Conservation (phyloP, 2,797 vertebrate genomes). For the Ptychadena robeensis region DNA sequence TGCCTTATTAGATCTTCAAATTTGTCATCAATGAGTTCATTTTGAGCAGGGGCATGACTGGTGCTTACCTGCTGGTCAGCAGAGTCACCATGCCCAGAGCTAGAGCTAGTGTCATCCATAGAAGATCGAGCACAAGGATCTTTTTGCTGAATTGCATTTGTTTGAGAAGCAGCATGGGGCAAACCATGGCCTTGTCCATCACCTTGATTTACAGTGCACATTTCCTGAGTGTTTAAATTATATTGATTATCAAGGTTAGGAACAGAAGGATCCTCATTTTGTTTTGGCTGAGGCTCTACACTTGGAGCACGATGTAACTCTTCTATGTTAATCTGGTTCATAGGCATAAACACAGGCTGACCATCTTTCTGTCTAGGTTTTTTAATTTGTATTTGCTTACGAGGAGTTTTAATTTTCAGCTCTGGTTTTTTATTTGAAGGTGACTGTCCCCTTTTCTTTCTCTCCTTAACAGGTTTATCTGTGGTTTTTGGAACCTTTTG, state of each 20-base stretch:
- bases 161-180: conserved; percentile 61
- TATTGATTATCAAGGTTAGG: conserved; percentile 67
- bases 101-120: conserved; percentile 61
- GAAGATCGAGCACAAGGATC: conserved; percentile 68
- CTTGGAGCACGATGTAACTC: conserved; percentile 69
- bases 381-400: conserved; percentile 91
- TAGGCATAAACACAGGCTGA: conserved; percentile 86
- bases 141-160: conserved; percentile 45
- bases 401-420: conserved; percentile 76
- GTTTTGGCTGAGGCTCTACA: conserved; percentile 70
- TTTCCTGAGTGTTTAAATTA: conserved; percentile 94
- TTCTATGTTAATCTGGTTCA: conserved; percentile 84
- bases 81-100: conserved; percentile 40
- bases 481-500: conserved; percentile 73
- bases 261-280: conserved; percentile 56
- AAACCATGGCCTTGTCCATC: conserved; percentile 54
- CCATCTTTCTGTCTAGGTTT: conserved; percentile 89
- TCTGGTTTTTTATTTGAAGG: conserved; percentile 74
- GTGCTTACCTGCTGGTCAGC: conserved; percentile 42
- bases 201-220: conserved; percentile 69
- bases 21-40: conserved; percentile 86
- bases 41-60: conserved; percentile 62
- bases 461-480: conserved; percentile 88
- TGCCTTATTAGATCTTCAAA: conserved; percentile 94
- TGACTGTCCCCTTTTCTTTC: conserved; percentile 81